Evolutionary conservation across 2,888 invertebrate genomes (phyloP).

Genomic region (Melitaea athalia): DNA sequence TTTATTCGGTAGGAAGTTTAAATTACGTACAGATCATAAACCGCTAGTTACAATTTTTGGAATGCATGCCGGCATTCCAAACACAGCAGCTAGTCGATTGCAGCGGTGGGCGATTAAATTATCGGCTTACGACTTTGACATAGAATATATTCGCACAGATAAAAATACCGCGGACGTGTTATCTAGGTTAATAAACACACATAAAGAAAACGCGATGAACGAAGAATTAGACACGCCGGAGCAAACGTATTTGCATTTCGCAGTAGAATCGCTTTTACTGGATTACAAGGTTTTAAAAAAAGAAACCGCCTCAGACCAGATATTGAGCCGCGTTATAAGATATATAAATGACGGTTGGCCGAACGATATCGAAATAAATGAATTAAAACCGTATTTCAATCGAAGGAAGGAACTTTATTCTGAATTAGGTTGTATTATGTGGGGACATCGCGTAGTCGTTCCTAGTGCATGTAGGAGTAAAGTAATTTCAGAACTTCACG

Average conservation of each 20-base stretch:
- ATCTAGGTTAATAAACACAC: neutral
- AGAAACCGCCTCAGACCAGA: neutral
- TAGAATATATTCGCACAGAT: neutral
- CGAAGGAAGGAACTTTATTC: slow-evolving; percentile 38
- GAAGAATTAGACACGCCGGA: neutral
- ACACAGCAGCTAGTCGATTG: slow-evolving; percentile 30
- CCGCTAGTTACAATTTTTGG: neutral
- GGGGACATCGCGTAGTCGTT: slow-evolving; percentile 36
- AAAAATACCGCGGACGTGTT: neutral
- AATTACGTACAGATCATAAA: neutral
- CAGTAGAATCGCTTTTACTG: slow-evolving; percentile 3
- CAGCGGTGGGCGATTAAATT: slow-evolving; percentile 36
- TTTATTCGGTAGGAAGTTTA: slow-evolving; percentile 5
- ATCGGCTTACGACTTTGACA: neutral
- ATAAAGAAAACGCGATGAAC: neutral
- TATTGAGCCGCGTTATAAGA: neutral
- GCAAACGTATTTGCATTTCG: slow-evolving; percentile 12
- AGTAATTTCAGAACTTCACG: neutral
- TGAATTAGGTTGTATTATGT: slow-evolving; percentile 38
- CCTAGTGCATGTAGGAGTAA: slow-evolving; percentile 18
- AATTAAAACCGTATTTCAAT: slow-evolving; percentile 39
- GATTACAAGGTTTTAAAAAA: slow-evolving; percentile 23
- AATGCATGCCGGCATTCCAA: slow-evolving; percentile 26
- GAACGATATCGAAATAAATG: slow-evolving; percentile 5
- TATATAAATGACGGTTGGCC: slow-evolving; percentile 42